Percentiles rank a stretch among this genome's conserved stretches.
phyloP scores from a whole-genome alignment of 1,140 invertebrate species.

The Mya arenaria region DNA sequence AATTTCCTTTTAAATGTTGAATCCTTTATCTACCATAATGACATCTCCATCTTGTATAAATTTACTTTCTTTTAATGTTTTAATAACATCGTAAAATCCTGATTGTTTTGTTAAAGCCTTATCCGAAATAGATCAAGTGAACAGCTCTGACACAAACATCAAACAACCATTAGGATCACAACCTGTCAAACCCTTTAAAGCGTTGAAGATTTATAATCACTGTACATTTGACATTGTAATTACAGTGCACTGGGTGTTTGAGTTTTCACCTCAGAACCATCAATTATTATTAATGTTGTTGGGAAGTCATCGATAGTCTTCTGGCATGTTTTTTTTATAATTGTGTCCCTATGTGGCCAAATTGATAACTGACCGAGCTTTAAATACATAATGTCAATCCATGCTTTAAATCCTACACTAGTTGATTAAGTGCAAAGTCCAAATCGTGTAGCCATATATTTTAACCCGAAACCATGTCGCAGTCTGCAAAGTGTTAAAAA shows the following conservation, averaged over 20 bases:
- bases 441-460: constrained; percentile 56
- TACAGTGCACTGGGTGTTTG: constrained; percentile 38
- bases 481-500: constrained; percentile 46
- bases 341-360: constrained; percentile 56
- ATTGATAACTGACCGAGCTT: constrained; percentile 57
- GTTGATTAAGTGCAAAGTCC: constrained; percentile 45
- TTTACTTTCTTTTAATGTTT: too few relatives aligned
- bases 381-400: constrained; percentile 56
- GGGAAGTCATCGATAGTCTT: constrained; percentile 54
- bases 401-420: constrained; percentile 52
- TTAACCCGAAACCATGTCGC: constrained; percentile 42
- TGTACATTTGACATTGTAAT: constrained; percentile 59
- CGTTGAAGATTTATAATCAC: constrained; percentile 52
- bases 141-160: too few relatives aligned
- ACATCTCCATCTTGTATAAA: too few relatives aligned
- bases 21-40: too few relatives aligned
- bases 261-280: constrained; percentile 58
- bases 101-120: too few relatives aligned
- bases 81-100: too few relatives aligned
- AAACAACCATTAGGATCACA: too few relatives aligned
- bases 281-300: constrained; percentile 56
- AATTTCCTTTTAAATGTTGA: too few relatives aligned
- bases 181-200: constrained; percentile 34
- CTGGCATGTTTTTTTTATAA: constrained; percentile 55
- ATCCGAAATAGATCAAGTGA: too few relatives aligned